phyloP scores from a whole-genome alignment of 2,113 vertebrate species.

The Holacanthus passer region DNA sequence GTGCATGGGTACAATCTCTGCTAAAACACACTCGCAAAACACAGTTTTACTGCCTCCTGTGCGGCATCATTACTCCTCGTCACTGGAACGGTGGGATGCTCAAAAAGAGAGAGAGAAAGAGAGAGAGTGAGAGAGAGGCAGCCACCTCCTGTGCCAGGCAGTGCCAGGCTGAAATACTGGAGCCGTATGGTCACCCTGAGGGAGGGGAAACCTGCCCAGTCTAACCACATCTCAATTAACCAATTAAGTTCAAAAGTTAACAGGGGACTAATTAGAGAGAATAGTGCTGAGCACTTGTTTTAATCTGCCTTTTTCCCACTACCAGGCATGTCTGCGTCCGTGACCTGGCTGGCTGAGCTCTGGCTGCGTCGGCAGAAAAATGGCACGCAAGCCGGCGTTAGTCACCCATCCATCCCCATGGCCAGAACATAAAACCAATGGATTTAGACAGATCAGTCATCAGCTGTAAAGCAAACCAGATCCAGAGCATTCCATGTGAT shows the following conservation, averaged over 20 bases:
- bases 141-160: conserved; percentile 73
- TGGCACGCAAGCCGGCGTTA: conserved; percentile 71
- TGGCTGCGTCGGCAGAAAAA: conserved; percentile 67
- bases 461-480: conserved; percentile 80
- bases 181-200: conserved; percentile 75
- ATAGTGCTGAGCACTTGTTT: conserved; percentile 73
- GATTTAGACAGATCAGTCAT: conserved; percentile 81
- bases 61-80: conserved; percentile 70
- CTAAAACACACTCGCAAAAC: conserved; percentile 76
- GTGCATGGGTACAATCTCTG: conserved; percentile 71
- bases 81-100: conserved; percentile 66
- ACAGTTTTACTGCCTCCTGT: conserved; percentile 79
- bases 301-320: conserved; percentile 49
- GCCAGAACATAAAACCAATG: conserved; percentile 72
- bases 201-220: conserved; percentile 76
- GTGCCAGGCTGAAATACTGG: conserved; percentile 72
- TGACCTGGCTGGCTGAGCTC: conserved; percentile 64
- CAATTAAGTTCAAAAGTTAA: conserved; percentile 81
- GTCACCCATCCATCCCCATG: conserved; percentile 74
- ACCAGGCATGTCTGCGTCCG: conserved; percentile 60
- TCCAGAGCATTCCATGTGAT: conserved; percentile 71
- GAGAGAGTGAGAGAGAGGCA: conserved; percentile 39
- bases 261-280: conserved; percentile 74
- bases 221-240: conserved; percentile 80
- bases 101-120: conserved; percentile 47